Base-by-base conservation (phyloP, 1,140 invertebrate genomes). In the Bactericera cockerelli region DNA sequence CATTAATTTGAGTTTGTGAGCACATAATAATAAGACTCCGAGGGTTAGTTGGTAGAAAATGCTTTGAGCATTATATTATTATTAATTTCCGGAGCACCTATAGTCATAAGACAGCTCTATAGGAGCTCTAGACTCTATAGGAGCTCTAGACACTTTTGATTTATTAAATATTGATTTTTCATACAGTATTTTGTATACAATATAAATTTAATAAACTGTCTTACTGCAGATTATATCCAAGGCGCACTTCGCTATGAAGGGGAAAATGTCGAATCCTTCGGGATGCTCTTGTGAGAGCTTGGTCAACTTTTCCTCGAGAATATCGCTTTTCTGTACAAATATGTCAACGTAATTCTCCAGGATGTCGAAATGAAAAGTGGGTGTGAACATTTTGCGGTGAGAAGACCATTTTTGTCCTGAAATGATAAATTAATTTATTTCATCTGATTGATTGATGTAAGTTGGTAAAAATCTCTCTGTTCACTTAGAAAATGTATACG, bases 351-450 rank as follows among this genome's bases (percentile, higher is more conserved):
- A 89, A 62, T 83, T 76, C 58, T 87, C 79, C 21, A 90, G 70
- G 57, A 91, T 88, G 65, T 83, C 81, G 67, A 89, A 89, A 70
- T 92, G 87, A 67, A 92, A 91, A 1, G 87, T 81, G 2, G 88
- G 88, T 0, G 88, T 91, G 3, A 92, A 69, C 26, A 65, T 26
- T 55, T 65, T 65, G 19, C 65, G 39, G 28, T 64, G 58, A 4
- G 31, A 59, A 16, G 61, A 60, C 65, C 65, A 67, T 61, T 65
- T 74, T 1, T 54, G 28, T 25, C 63, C 64, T 65, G 31, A 53
- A 59, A 24, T 6, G 55, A 28, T 4, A 22, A 22, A 55, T 11
- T 10, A 16, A 13, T 55, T 10, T 10, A 55, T 10, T 55, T 16
- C n/a, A 19, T 19, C 10, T 11, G 53, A n/a, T 16, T 10, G 11